Conservation (phyloP, 64 coral and sea anemone genomes). For the Acropora yongei region DNA sequence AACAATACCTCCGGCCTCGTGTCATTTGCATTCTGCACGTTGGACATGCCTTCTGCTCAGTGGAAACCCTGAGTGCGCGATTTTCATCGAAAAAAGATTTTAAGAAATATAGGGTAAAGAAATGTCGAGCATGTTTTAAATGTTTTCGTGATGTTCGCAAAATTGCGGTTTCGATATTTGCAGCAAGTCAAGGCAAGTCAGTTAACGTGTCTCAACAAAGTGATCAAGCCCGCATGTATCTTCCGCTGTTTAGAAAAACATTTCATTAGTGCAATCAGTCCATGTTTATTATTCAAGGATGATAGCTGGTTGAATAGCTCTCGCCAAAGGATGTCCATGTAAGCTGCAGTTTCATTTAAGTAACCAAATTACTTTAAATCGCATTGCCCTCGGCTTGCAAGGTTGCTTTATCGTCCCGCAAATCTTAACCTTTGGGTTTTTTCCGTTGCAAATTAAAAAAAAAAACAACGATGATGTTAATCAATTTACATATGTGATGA, state of each 20-base stretch:
- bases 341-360: not conserved
- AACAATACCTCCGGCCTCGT: slow-evolving; percentile 12
- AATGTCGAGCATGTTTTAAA: not conserved
- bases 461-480: not conserved
- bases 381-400: not conserved
- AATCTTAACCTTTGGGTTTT: not conserved
- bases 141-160: slow-evolving; percentile 9
- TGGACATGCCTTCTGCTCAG: not conserved
- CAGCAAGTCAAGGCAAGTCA: slow-evolving; percentile 10
- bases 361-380: not conserved
- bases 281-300: not conserved
- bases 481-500: slow-evolving; percentile 12
- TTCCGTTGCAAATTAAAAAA: not conserved
- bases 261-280: not conserved
- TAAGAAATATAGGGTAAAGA: not conserved
- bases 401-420: not conserved
- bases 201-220: slow-evolving; percentile 36
- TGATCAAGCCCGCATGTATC: not conserved
- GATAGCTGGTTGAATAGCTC: not conserved
- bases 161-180: slow-evolving; percentile 15
- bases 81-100: not conserved
- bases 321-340: not conserved
- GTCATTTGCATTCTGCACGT: slow-evolving; percentile 14
- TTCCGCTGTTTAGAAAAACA: not conserved
- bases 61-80: not conserved